phyloP scores from a whole-genome alignment of 2,888 invertebrate species.

The Podabrus alpinus region DNA sequence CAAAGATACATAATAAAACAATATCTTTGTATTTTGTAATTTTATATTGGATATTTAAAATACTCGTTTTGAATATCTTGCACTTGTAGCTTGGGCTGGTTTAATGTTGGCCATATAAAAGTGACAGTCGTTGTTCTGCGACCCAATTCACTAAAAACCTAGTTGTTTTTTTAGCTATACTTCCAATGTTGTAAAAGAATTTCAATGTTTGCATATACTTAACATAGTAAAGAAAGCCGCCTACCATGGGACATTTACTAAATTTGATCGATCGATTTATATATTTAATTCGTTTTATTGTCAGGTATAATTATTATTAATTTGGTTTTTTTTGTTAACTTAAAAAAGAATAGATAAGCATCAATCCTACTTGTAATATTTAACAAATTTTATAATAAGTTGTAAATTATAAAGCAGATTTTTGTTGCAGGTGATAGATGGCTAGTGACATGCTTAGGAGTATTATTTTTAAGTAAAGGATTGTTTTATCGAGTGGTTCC shows the following conservation, averaged over 20 bases:
- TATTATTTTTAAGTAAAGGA: conserved; percentile 82
- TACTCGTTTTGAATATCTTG: not conserved
- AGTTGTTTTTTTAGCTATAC: not conserved
- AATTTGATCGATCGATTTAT: not conserved
- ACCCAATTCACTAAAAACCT: not conserved
- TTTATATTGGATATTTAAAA: too few species aligned
- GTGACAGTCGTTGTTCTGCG: not conserved
- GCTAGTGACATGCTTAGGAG: conserved; percentile 87
- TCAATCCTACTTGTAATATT: too few species aligned
- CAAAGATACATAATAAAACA: too few species aligned
- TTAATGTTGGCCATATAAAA: not conserved
- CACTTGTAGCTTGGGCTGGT: not conserved
- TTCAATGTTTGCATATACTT: not conserved
- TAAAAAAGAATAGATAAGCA: too few species aligned
- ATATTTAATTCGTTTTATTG: not conserved
- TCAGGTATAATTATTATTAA: not conserved
- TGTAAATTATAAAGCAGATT: not conserved
- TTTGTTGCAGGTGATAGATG: conserved; percentile 77
- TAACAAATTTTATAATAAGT: not conserved
- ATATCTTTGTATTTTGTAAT: too few species aligned
- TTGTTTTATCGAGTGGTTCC: conserved; percentile 90
- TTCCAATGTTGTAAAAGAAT: not conserved
- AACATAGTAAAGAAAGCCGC: not conserved
- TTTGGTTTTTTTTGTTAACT: not conserved
- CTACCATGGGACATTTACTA: not conserved